Conservation (phyloP, 2,797 vertebrate genomes). For the Pantherophis alleghaniensis region DNA sequence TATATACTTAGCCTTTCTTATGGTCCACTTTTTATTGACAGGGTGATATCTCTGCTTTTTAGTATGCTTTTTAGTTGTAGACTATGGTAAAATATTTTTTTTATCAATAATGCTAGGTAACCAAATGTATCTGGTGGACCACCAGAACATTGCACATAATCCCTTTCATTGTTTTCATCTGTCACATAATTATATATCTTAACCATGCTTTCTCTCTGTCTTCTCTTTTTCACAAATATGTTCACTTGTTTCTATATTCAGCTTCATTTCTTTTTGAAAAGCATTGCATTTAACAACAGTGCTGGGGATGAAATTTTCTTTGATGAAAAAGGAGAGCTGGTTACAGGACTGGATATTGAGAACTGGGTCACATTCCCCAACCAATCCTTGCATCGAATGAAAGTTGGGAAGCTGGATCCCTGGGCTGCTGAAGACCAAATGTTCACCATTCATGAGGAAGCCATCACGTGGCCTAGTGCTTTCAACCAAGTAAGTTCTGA, state of each 20-base stretch:
- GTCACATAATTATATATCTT: background rate
- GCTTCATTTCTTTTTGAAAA: background rate
- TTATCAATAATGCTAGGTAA: background rate
- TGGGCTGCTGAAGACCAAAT: background rate
- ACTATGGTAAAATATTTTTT: background rate
- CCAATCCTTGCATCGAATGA: background rate
- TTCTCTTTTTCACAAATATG: background rate
- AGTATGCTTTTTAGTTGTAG: background rate
- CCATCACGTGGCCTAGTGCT: background rate
- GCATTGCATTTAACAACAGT: background rate
- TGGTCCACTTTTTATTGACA: no score
- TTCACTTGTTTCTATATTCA: background rate
- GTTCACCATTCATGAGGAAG: background rate
- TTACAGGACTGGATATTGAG: background rate
- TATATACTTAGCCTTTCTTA: no score
- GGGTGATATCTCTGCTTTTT: no score
- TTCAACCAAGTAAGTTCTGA: background rate
- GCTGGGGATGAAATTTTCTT: background rate
- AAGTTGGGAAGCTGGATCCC: background rate
- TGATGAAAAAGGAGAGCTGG: background rate
- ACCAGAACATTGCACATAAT: background rate
- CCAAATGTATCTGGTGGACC: background rate
- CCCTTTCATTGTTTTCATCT: background rate
- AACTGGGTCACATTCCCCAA: background rate
- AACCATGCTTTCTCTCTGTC: background rate